Base-by-base conservation (phyloP, 1,140 invertebrate species). In the Euura lappo region DNA sequence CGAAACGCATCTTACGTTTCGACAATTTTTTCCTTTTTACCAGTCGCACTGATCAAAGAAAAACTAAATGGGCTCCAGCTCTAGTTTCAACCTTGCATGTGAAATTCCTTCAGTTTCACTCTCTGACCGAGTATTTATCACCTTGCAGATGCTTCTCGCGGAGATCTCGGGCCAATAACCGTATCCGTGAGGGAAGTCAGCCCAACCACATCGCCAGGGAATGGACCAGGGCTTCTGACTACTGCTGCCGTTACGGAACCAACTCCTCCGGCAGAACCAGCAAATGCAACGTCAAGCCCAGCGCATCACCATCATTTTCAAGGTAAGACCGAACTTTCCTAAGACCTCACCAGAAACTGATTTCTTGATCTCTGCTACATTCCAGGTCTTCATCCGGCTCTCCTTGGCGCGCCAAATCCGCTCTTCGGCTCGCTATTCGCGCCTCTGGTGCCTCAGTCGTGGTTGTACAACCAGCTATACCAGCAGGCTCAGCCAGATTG, bases 371-470 rank as follows among this genome's bases (percentile, higher is more conserved):
- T 28, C 4, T 13, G 28, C 10, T 68, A 13, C 13, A 60, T 70
- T 71, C 66, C 77, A 87, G 87, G 85, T 81, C 83, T 88, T 78
- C 84, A 88, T 76, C 51, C 51, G 51, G 51, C 51, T 8, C 80
- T 87, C 69, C 77, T 87, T 67, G 81, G 85, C 70, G 85, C 87
- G 2, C 85, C 83, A 2, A 84, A 83, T 73, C 85, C 87, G 2
- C 74, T 87, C 5, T 87, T 88, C 45, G 85, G 85, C 3, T 87
- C 87, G 71, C 86, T 88, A 80, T 87, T 87, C 68, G 87, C 85
- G 0, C 87, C 87, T 6, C 74, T 87, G 42, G 72, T 88, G 46
- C 87, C 87, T 3, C 86, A 86, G 46, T 85, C 85, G 47, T 87
- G 86, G 86, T 76, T 87, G 4, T 86, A 86, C 74, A 87, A 87